Percentiles rank a stretch among this genome's conserved stretches.
Evolutionary conservation across 2,797 vertebrate genomes (phyloP).

Genomic region (Acanthurus lineatus): DNA sequence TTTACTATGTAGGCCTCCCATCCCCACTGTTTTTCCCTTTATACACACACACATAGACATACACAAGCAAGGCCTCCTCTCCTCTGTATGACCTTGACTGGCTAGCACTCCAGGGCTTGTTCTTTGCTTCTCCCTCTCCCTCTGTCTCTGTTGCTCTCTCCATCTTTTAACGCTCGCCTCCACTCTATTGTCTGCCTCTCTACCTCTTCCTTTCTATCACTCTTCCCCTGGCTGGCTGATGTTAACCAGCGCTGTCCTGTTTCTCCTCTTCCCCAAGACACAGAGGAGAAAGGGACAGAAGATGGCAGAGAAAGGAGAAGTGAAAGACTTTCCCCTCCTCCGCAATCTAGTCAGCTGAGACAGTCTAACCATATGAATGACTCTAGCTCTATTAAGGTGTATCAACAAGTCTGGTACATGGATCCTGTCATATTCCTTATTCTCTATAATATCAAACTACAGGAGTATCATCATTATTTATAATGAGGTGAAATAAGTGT

Average conservation of each 20-base stretch:
- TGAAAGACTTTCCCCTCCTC: conserved; percentile 62
- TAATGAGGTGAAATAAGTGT: conserved; percentile 16
- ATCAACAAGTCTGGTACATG: conserved; percentile 69
- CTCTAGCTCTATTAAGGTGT: conserved; percentile 41
- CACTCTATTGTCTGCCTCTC: conserved; percentile 64
- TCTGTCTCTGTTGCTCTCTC: conserved; percentile 66
- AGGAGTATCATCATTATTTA: conserved; percentile 15
- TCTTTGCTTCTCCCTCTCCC: conserved; percentile 72
- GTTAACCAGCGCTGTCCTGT: conserved; percentile 51
- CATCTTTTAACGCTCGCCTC: conserved; percentile 67
- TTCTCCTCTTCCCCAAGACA: conserved; percentile 44
- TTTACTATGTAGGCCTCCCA: conserved; percentile 65
- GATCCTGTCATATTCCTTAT: conserved; percentile 25
- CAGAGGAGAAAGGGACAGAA: conserved; percentile 70
- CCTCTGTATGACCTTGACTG: conserved; percentile 85
- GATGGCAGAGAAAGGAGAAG: conserved; percentile 68
- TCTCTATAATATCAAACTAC: neutral
- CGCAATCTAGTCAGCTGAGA: conserved; percentile 63
- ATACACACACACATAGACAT: conserved; percentile 38
- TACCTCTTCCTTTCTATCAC: conserved; percentile 68
- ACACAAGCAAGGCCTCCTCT: conserved; percentile 71
- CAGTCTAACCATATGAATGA: conserved; percentile 68
- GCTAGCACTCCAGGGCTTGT: conserved; percentile 81
- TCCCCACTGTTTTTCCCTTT: conserved; percentile 49
- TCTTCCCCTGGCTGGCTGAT: conserved; percentile 58